Evolutionary conservation across 2,797 vertebrate genomes (phyloP), one percentile per base, ranked within the genome.

Genomic region (Rhabdomys pumilio): DNA sequence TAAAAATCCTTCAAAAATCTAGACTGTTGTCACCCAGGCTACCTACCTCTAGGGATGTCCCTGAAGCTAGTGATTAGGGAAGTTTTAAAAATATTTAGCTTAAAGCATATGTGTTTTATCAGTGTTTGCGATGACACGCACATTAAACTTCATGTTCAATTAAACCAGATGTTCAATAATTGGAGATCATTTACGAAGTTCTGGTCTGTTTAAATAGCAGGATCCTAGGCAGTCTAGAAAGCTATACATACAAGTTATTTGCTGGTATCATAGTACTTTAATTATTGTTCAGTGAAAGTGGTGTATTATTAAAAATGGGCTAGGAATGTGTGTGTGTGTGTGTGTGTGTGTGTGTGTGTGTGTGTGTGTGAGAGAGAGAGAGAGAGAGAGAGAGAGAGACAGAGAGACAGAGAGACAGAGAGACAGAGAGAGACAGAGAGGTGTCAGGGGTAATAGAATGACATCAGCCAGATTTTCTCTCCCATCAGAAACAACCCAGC

Each of bases 21-120:
- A 3, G 90, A 38, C n/a, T 67, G 59, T 20, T 93, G 67, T 92
- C 47, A 93, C 65, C 79, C 53, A 59, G 24, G 22, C 53, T 75
- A 82, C 22, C 12, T 38, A 89, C 59, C 89, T 90, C 15, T 80
- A 96, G 73, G 41, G 94, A 92, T 95, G 94, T 91, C 79, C 93
- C 38, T 90, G 94, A 93, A 63, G 61, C 38, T 90, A 73, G 4
- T 65, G 41, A 73, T 15, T 87, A 69, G 53, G 11, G 69, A 94
- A 22, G 47, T 86, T 83, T 69, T 88, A 47, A 31, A 86, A 90
- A 96, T 83, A 96, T 72, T 94, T 90, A 89, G 47, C 26, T 90
- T 94, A 63, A 90, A 65, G 44, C 84, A 88, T 85, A 15, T 96
- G 95, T 96, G n/a, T 80, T 6, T 6, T 92, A 83, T 47, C 34